Evolutionary conservation across 2,797 vertebrate species (phyloP), one percentile per base, ranked within the genome.

Genomic region (Natrix natrix): DNA sequence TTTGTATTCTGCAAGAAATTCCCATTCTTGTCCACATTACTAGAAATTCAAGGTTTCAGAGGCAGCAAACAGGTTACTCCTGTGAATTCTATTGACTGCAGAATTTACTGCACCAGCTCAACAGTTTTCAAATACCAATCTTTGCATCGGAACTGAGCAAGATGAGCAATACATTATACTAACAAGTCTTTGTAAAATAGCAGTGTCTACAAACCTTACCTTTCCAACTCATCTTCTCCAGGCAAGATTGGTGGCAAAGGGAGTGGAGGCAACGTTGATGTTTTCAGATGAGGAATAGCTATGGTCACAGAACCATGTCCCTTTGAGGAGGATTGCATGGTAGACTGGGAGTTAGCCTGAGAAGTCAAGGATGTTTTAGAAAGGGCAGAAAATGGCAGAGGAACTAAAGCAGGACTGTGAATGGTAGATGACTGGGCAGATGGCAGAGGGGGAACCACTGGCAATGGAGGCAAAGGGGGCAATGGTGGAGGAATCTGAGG

Each of bases 181-280:
- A 14, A 90, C 1, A 87, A 94, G 55, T 0, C 1, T 60, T 59
- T 92, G 43, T 43, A 5, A 56, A 83, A 37, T 60, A 89, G 0
- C 6, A 89, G 92, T 6, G 91, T 48, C n/a, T 55, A 2, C 0
- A 87, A 89, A 94, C 10, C 98, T 99, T 97, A 99, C 99, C 99
- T 99, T 97, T 98, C 98, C 97, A 99, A 98, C 94, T 98, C 98
- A 98, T 98, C 96, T 93, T 99, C 99, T 97, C 99, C 99, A 95
- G 98, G 98, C 96, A 99, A 98, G 96, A 98, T 94, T 32, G 99
- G 99, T 43, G 99, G 99, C 83, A 99, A 98, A 74, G 99, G 99
- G 92, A 99, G 98, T 69, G 98, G 99, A 92, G 99, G 99, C 96
- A 99, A 97, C 1, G 99, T 99, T 87, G 99, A 99, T 4, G 99